These are phyloP conservation scores for Enteromius afrohamiltoni DNA, from an alignment of 2,797 vertebrate genomes.

Conservation along the genomic window DNA sequence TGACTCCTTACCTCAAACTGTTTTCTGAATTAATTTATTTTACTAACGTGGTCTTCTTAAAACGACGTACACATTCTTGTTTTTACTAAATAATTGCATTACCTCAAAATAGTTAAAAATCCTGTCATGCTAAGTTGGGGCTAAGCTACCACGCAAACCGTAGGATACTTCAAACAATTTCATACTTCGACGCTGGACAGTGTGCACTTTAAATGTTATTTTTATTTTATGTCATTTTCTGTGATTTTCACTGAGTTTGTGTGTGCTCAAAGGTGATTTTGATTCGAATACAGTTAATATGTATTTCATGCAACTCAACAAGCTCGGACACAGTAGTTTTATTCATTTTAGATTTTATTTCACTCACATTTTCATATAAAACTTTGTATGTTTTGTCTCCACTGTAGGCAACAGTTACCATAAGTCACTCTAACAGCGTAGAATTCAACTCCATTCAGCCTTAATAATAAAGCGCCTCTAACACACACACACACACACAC, in stretches of 20 bases:
- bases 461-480: conserved; percentile 62
- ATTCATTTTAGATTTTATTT: conserved; percentile 73
- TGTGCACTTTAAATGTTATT: background rate
- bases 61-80: background rate
- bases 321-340: conserved; percentile 10
- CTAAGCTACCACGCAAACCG: background rate
- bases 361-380: conserved; percentile 76
- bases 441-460: conserved; percentile 64
- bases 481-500: conserved; percentile 28
- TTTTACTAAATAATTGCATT: background rate
- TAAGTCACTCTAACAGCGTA: conserved; percentile 73
- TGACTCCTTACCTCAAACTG: background rate
- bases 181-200: background rate
- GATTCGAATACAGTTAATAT: background rate
- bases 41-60: background rate
- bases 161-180: background rate
- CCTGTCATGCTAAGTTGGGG: background rate
- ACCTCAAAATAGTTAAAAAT: background rate
- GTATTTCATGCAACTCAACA: background rate
- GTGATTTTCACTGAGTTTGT: background rate
- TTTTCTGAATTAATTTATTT: background rate
- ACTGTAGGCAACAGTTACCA: conserved; percentile 79
- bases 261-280: background rate
- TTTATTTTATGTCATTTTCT: background rate
- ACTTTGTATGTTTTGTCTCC: conserved; percentile 64